Evolutionary conservation across 2,888 invertebrate species (phyloP), one percentile per base, ranked within the genome.

Genomic region (Drosophila parthenogenetica): DNA sequence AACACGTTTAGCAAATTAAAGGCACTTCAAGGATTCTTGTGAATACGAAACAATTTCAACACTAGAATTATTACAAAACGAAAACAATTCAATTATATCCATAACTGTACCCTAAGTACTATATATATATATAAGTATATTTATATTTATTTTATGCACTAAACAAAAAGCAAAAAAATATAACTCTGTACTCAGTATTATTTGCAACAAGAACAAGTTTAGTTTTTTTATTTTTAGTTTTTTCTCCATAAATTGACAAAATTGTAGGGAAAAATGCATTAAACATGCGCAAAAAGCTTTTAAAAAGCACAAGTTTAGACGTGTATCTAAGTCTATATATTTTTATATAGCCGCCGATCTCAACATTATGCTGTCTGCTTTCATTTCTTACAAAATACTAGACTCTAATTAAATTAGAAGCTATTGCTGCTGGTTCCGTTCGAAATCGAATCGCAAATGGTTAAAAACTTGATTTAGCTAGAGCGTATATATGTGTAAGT

Each of bases 1-100:
- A 85, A 87, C 82, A 85, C 73, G 72, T 82, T 84, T 85, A 87
- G 85, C 85, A 85, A 85, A 85, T 82, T 81, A 85, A 85, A 85
- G 85, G 85, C 85, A 85, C 85, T 85, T 82, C 82, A 82, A 81
- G 85, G 85, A 82, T 73, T 73, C 37, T 78, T 80, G 63, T 85
- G 69, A 77, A 79, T 69, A 73, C 81, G 74, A 74, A 79, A 81
- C 80, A 78, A 78, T 69, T 69, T 66, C 60, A 71, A 65, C 59
- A 71, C 62, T 70, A 75, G 48, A 70, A 57, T 64, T 46, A 62
- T 16, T 48, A 58, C 57, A 73, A 29, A 77, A 77, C 74, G 66
- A 78, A 79, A 57, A 69, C 70, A 68, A 71, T 71, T 67, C 64
- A 73, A 42, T 42, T 65, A 61, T 53, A 63, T 62, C 35, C 16